Base-by-base conservation (phyloP, 2,888 invertebrate genomes). In the Lysandra coridon region DNA sequence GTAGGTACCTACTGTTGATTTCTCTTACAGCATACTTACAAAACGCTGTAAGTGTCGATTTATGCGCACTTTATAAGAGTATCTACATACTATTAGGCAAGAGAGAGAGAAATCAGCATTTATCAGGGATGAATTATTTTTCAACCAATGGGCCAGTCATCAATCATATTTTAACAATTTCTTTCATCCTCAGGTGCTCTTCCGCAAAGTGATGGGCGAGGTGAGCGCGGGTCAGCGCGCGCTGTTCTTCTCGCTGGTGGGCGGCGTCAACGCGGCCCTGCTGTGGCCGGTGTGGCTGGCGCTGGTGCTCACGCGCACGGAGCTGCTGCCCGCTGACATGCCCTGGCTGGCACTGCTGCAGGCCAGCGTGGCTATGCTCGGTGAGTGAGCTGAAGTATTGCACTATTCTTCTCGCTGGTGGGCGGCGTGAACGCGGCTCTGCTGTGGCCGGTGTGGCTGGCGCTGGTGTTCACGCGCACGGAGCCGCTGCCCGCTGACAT, bases 191-290 rank as follows among this genome's bases (percentile, higher is more conserved):
- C 83, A 99, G 98, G 99, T 99, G 85, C 96, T 98, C 87, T 99
- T 99, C 93, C 97, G 98, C 87, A 98, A 98, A 93, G 97, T 98
- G 84, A 97, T 99, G 93, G 99, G 99, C 17, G 98, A 98, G 87
- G 98, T 98, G 81, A 98, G 97, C 80, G 97, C 97, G 80, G 98
- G 98, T 4, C 98, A 99, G 93, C 97, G 98, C 79, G 98, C 99
- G 2, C 93, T 99, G 83, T 98, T 99, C 92, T 98, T 99, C 94
- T 97, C 98, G 0, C 96, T 98, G 53, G 96, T 99, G 85, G 99
- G 99, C 77, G 95, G 98, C 84, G 96, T 98, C 88, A 98, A 98
- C 91, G 97, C 98, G 30, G 95, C 97, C 6, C 94, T 99, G 80
- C 95, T 99, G 86, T 99, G 99, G 98, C 99, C 99, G n/a, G 93